Conservation (phyloP, 2,888 invertebrate genomes). For the Dolichopus griseipennis region DNA sequence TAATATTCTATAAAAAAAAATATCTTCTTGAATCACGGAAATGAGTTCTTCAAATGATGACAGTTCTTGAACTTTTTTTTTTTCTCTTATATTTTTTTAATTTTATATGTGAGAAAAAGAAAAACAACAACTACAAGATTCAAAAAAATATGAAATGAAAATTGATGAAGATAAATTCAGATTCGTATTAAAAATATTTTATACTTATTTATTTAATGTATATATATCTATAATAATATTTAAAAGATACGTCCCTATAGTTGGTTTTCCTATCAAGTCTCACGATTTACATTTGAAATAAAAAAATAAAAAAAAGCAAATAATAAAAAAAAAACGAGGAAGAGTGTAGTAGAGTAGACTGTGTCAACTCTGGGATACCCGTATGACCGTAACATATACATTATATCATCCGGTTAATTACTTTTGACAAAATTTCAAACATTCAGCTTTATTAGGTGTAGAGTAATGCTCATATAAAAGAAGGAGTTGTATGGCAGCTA, state of each 20-base stretch:
- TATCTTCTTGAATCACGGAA: constrained; percentile 6
- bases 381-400: too few relatives aligned
- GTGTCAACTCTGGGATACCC: too few relatives aligned
- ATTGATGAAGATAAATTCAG: constrained; percentile 6
- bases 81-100: not conserved
- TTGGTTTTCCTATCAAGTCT: not conserved
- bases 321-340: not conserved
- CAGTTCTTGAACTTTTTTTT: not conserved
- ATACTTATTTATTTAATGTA: not conserved
- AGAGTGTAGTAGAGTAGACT: too few relatives aligned
- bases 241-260: not conserved
- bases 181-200: not conserved
- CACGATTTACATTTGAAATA: not conserved
- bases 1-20: not conserved
- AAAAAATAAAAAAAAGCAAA: not conserved
- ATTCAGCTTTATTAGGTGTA: too few relatives aligned
- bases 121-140: not conserved
- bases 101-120: too few relatives aligned
- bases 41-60: constrained; percentile 6
- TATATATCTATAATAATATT: not conserved
- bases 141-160: not conserved
- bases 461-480: too few relatives aligned
- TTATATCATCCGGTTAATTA: too few relatives aligned
- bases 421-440: too few relatives aligned
- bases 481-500: too few relatives aligned